Conservation (phyloP, 2,797 vertebrate genomes). For the Danionella dracula region DNA sequence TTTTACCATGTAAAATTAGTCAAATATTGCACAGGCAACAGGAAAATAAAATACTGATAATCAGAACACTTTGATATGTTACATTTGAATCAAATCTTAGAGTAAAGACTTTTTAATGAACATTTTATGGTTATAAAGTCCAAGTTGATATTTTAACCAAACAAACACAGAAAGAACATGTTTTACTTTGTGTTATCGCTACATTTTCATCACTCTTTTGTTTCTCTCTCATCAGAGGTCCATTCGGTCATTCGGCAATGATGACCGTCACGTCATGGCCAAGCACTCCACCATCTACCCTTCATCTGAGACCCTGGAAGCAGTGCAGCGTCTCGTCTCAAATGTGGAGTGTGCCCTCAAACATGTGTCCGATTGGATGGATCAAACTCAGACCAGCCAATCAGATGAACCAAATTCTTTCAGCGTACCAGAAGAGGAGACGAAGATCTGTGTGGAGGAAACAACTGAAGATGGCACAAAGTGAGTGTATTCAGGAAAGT, state of each 20-base stretch:
- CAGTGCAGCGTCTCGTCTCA: conserved; percentile 95
- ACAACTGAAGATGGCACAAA: conserved; percentile 72
- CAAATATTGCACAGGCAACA: too few relatives aligned
- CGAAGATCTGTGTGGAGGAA: conserved; percentile 56
- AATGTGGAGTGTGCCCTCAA: conserved; percentile 96
- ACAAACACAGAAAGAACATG: too few relatives aligned
- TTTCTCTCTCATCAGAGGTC: conserved; percentile 77
- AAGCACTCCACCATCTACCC: conserved; percentile 98
- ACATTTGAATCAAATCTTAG: too few relatives aligned
- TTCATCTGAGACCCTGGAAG: conserved; percentile 92
- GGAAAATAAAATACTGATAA: too few relatives aligned
- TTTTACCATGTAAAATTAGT: too few relatives aligned
- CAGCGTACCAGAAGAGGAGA: conserved; percentile 53
- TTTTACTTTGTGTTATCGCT: too few relatives aligned
- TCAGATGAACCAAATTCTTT: conserved; percentile 67
- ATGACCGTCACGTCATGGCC: conserved; percentile 98
- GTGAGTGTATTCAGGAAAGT: conserved; percentile 60
- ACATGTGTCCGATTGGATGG: conserved; percentile 96
- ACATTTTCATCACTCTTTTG: background rate
- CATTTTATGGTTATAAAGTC: too few relatives aligned
- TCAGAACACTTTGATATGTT: too few relatives aligned
- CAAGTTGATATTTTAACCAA: too few relatives aligned
- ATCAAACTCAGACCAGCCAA: conserved; percentile 78
- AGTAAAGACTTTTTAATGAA: too few relatives aligned
- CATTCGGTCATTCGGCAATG: conserved; percentile 95